phyloP scores from a whole-genome alignment of 2,113 vertebrate genomes.

The Haliaeetus leucogaster region DNA sequence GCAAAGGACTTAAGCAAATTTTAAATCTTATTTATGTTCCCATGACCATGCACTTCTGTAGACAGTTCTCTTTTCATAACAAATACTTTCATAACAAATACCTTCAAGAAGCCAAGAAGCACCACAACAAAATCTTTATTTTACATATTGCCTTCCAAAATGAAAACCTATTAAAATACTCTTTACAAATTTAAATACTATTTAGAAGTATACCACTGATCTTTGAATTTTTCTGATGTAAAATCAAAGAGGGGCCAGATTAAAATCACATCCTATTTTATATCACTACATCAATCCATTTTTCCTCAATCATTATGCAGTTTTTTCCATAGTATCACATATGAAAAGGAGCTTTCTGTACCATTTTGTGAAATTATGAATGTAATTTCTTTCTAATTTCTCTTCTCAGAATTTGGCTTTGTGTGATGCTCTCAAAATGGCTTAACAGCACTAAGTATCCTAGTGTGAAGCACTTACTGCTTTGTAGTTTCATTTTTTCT shows the following conservation, averaged over 20 bases:
- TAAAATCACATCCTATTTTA: not conserved
- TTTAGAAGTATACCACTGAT: not conserved
- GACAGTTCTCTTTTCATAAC: not conserved
- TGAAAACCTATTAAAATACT: not conserved
- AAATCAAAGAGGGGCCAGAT: not conserved
- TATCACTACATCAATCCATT: not conserved
- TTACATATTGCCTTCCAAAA: not conserved
- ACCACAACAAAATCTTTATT: not conserved
- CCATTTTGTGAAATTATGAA: not conserved
- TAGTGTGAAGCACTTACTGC: not conserved
- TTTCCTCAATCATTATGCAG: not conserved
- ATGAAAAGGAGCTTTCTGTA: not conserved
- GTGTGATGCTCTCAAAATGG: not conserved
- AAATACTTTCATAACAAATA: not conserved
- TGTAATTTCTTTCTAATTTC: not conserved
- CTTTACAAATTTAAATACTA: not conserved
- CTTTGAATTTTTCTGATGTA: not conserved
- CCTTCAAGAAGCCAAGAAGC: not conserved
- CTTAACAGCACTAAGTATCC: not conserved
- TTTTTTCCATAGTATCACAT: not conserved
- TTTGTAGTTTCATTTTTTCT: not conserved
- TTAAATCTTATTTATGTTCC: not conserved
- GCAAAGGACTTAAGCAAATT: not conserved
- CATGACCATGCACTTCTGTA: not conserved
- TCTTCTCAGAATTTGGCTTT: not conserved